Evolutionary conservation across 2,888 invertebrate genomes (phyloP), one percentile per base, ranked within the genome.

Genomic region (Brenthis ino): DNA sequence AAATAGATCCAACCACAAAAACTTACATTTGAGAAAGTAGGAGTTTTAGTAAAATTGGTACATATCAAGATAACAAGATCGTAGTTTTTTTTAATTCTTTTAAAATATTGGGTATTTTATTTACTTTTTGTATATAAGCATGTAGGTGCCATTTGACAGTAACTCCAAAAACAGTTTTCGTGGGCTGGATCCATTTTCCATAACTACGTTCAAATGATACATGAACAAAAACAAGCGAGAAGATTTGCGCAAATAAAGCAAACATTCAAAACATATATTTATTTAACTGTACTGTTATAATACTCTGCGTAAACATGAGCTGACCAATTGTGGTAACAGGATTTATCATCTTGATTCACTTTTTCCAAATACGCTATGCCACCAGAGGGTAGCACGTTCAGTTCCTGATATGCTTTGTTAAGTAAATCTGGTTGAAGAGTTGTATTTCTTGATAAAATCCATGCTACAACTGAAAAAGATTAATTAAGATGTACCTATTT

Each of bases 361-460:
- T 67, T 70, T 65, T 89, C 80, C 12, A 92, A 70, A 47, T 85
- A 89, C 0, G 79, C 82, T 0, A 80, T 70, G 63, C 82, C 87
- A 0, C 85, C 83, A 57, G 77, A 82, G 0, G 91, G 90, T 68
- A 90, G 69, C 0, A 76, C 69, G 64, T 84, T 86, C n/a, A 93
- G 73, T 28, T 81, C 81, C 4, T 67, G 24, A 11, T 80, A 75
- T 0, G 84, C 85, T 68, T 70, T 73, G 0, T 74, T 73, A 1
- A 83, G 73, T 0, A 79, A 67, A 1, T 83, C 84, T 0, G 79
- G 71, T 3, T 80, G 48, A 5, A 93, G 65, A 0, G 72, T 78
- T 6, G 75, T 71, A 0, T 77, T 74, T 65, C 92, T 80, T 54
- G 92, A 88, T 0, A 92, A 71, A 20, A 93, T 86, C 91, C 91